Evolutionary conservation across 2,113 vertebrate genomes (phyloP).

Genomic region (Corythaixoides concolor): DNA sequence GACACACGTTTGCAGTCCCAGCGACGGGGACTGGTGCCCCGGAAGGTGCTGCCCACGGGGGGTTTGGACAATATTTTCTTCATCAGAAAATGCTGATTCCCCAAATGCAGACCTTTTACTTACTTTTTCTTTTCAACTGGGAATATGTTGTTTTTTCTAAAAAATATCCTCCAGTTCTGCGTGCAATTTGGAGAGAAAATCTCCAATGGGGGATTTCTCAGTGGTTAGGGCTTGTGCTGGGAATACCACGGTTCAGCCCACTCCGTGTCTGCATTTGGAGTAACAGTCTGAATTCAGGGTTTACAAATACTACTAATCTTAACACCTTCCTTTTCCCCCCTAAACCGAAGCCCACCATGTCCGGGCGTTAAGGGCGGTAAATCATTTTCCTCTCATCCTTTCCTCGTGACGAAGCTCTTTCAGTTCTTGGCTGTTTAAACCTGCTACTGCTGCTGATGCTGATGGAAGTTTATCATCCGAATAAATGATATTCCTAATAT

Average conservation of each 20-base stretch:
- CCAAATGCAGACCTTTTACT: neutral
- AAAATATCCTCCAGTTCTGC: neutral
- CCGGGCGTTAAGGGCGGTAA: neutral
- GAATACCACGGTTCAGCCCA: accelerated
- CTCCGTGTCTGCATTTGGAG: accelerated
- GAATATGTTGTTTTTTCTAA: neutral
- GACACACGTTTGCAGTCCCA: accelerated
- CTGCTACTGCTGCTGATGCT: neutral
- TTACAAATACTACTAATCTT: no score
- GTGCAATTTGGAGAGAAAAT: neutral
- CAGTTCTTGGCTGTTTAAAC: neutral
- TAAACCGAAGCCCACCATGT: neutral
- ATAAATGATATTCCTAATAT: neutral
- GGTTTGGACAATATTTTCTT: neutral
- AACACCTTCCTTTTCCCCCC: neutral
- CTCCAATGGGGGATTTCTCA: neutral
- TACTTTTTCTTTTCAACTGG: neutral
- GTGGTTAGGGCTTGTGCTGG: neutral
- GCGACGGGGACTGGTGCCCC: neutral
- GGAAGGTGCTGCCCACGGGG: neutral
- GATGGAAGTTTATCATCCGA: neutral
- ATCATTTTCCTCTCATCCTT: neutral
- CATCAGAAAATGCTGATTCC: neutral
- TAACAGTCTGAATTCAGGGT: neutral
- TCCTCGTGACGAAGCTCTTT: neutral